A percentile compares a stretch with the other conserved stretches of the same genome.
These are phyloP conservation scores for Hypothenemus hampei DNA, from an alignment of 1,140 invertebrate genomes.

Conservation along the genomic window DNA sequence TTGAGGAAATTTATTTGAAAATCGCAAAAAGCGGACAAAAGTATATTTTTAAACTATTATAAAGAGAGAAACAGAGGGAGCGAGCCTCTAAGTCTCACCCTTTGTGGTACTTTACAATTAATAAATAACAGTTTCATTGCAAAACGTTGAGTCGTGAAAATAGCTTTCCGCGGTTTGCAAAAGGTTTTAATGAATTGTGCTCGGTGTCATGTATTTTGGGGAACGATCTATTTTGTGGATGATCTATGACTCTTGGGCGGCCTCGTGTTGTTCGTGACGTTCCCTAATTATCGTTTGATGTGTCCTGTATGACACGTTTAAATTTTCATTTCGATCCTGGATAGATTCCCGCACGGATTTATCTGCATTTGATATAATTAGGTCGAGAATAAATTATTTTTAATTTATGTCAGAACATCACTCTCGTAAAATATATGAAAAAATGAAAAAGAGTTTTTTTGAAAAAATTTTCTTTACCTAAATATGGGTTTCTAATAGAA, in stretches of 20 bases:
- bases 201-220: constrained; percentile 10
- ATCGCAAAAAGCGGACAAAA: too few relatives aligned
- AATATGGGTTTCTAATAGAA: too few relatives aligned
- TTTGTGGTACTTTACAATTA: not conserved
- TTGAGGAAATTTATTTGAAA: not conserved
- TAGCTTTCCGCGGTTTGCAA: constrained; percentile 9
- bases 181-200: constrained; percentile 15
- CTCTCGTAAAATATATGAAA: too few relatives aligned
- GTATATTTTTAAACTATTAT: too few relatives aligned
- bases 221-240: constrained; percentile 15
- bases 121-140: constrained; percentile 10
- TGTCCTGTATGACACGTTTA: constrained; percentile 9
- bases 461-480: too few relatives aligned
- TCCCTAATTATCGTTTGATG: constrained; percentile 12
- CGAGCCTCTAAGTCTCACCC: not conserved
- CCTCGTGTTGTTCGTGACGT: constrained; percentile 8
- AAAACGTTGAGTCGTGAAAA: constrained; percentile 8
- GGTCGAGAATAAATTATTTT: too few relatives aligned
- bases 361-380: too few relatives aligned
- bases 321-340: too few relatives aligned
- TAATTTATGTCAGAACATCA: too few relatives aligned
- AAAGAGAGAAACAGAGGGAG: not conserved
- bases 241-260: constrained; percentile 13
- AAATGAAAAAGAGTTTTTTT: too few relatives aligned
- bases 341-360: too few relatives aligned